Percentiles rank a stretch among this genome's conserved stretches.
These are phyloP conservation scores for Hyles vespertilio DNA, from an alignment of 1,140 invertebrate species.

Conservation along the genomic window DNA sequence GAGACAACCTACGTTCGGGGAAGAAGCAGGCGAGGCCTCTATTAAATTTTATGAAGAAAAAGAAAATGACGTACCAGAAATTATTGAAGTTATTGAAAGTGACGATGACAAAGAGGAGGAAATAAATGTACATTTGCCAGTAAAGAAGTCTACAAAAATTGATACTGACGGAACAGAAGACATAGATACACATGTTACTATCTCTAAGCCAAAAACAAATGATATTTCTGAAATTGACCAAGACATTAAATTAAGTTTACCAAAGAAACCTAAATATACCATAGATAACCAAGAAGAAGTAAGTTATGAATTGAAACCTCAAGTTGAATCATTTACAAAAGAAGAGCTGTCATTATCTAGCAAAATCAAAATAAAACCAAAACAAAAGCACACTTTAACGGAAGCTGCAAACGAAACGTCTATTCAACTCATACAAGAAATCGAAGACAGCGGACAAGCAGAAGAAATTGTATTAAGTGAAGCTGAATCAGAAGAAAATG, in stretches of 20 bases:
- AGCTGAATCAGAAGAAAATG: constrained; percentile 65
- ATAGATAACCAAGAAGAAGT: constrained; percentile 77
- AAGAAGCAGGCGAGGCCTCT: constrained; percentile 83
- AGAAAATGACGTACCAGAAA: constrained; percentile 76
- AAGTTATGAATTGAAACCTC: constrained; percentile 73
- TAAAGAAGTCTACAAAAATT: constrained; percentile 42
- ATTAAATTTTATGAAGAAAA: constrained; percentile 83
- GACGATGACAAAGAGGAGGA: constrained; percentile 80
- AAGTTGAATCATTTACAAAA: constrained; percentile 78
- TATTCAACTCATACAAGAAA: constrained; percentile 82
- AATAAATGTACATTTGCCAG: constrained; percentile 49
- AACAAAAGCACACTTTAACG: constrained; percentile 78
- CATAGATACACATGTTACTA: constrained; percentile 34
- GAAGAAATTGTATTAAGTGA: constrained; percentile 69
- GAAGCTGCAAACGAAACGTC: constrained; percentile 83
- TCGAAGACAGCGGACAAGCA: constrained; percentile 76
- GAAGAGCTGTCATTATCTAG: constrained; percentile 88
- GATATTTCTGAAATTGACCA: constrained; percentile 57
- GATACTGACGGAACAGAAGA: constrained; percentile 34
- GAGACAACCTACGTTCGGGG: constrained; percentile 80
- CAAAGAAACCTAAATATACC: constrained; percentile 58
- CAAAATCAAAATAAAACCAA: constrained; percentile 83
- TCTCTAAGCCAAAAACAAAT: constrained; percentile 41
- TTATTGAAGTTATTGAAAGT: constrained; percentile 83
- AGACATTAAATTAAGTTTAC: constrained; percentile 76